Evolutionary conservation across 2,113 vertebrate species (phyloP), one percentile per base, ranked within the genome.

Genomic region (Apteryx mantelli): DNA sequence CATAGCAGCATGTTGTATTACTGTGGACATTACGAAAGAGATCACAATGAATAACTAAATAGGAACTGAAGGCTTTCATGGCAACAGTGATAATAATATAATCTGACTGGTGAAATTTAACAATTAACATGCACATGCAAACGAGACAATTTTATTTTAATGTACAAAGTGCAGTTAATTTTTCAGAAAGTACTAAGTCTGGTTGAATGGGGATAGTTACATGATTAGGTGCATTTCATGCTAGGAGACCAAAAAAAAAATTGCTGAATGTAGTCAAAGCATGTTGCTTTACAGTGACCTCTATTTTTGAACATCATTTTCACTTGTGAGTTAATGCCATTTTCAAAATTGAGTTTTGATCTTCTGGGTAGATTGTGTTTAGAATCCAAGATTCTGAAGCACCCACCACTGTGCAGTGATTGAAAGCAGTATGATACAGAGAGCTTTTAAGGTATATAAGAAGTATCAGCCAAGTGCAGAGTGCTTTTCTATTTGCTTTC

Each of bases 301-400:
- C 88, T 96, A 78, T 94, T 98, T 98, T 97, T 92, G 89, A 97
- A 93, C 86, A 83, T 97, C 50, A 92, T 94, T 97, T 97, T 97
- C 96, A 92, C 94, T 97, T 92, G 66, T 86, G 88, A 97, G 81
- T 95, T 97, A 98, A 97, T 97, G 92, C 83, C 95, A 90, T 96
- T 96, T 98, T 98, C 80, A 95, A 97, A 98, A 97, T 96, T 96
- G 76, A 92, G 75, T 97, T 97, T 97, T 97, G 96, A 97, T 96
- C 77, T 97, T 96, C 91, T 95, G 64, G 83, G 65, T 84, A 97
- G 88, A 97, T 95, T 95, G 88, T 96, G 89, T 97, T 97, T 95
- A 94, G 94, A 97, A 98, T 97, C 68, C 20, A 32, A 92, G 96
- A 97, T 92, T 96, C 94, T 97, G 91, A 95, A 97, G 77, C 89